Conservation (phyloP, 92 coral and sea anemone species). For the Heteractis magnifica region DNA sequence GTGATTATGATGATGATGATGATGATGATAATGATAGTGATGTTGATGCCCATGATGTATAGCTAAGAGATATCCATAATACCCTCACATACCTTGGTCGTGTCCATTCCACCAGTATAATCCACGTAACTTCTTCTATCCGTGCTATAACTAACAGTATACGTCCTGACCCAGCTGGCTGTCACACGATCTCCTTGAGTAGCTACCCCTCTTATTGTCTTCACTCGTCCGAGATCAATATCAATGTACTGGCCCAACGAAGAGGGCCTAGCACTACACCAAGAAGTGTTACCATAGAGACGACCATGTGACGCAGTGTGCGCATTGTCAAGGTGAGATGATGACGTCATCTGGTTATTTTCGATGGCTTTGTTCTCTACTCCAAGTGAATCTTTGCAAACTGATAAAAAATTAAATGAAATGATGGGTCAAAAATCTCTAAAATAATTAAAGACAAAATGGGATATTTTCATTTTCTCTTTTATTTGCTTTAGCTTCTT, state of each 20-base stretch:
- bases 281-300: constrained; percentile 38
- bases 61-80: not conserved
- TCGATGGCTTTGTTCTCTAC: constrained; percentile 16
- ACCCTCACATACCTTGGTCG: not conserved
- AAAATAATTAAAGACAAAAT: not conserved
- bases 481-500: not conserved
- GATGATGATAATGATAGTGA: not conserved
- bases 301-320: constrained; percentile 39
- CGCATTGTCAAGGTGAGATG: constrained; percentile 14
- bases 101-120: not conserved
- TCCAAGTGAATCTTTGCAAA: constrained; percentile 24
- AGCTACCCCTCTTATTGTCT: constrained; percentile 35
- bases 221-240: constrained; percentile 24
- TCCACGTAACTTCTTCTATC: not conserved
- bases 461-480: not conserved
- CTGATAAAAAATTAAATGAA: not conserved
- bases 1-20: not conserved
- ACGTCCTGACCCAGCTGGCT: constrained; percentile 32
- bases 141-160: constrained; percentile 24
- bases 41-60: not conserved
- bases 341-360: constrained; percentile 31
- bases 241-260: constrained; percentile 19
- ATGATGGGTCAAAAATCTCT: too few relatives aligned
- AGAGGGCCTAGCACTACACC: constrained; percentile 38
- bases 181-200: constrained; percentile 31